Percentiles rank a stretch among this genome's conserved stretches.
Conservation (phyloP, 1,140 invertebrate genomes). For the Caerostris darwini region DNA sequence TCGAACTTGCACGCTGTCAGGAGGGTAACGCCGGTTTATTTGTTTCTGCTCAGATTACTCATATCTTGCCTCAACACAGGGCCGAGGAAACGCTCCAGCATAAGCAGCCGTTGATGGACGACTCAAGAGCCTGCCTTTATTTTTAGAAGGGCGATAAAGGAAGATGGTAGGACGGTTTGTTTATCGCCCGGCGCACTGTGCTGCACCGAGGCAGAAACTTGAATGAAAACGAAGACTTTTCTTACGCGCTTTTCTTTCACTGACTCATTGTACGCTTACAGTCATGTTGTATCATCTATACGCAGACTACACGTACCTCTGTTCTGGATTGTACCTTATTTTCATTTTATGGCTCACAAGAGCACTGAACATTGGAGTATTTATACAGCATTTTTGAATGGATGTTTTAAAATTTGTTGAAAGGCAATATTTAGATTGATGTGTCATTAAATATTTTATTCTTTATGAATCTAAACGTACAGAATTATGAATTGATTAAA, state of each 20-base stretch:
- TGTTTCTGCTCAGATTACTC: constrained; percentile 26
- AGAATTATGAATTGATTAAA: too few species aligned
- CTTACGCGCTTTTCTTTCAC: neutral
- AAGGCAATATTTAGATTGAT: too few species aligned
- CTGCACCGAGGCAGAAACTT: neutral
- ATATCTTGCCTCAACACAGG: constrained; percentile 20
- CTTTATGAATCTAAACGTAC: too few species aligned
- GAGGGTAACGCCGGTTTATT: constrained; percentile 30
- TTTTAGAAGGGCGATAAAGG: neutral
- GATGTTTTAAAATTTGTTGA: too few species aligned
- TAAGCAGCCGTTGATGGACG: constrained; percentile 12
- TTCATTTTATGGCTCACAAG: too few species aligned
- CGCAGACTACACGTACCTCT: too few species aligned
- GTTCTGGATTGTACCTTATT: too few species aligned
- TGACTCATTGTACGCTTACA: neutral
- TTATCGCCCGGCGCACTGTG: neutral
- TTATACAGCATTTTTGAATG: too few species aligned
- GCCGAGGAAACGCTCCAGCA: constrained; percentile 1
- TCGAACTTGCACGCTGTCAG: neutral
- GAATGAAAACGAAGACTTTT: neutral
- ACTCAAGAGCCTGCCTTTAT: constrained; percentile 14
- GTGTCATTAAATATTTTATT: too few species aligned
- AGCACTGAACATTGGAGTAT: too few species aligned
- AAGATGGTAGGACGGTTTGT: constrained; percentile 27
- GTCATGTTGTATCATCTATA: too few species aligned